Evolutionary conservation across 2,888 invertebrate genomes (phyloP).

Genomic region (Alsophila aescularia): DNA sequence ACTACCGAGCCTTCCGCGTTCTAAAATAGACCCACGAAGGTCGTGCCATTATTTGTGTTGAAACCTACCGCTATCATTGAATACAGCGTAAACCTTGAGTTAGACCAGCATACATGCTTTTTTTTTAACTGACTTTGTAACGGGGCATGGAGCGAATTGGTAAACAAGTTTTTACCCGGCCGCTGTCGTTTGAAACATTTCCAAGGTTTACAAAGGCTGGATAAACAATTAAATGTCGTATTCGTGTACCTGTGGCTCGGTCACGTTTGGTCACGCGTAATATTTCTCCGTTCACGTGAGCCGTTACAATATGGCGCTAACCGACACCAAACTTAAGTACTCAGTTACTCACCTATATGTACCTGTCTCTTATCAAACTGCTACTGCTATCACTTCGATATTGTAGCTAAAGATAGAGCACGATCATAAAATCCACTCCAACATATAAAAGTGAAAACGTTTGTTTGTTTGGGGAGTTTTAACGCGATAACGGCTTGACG

Average conservation of each 20-base stretch:
- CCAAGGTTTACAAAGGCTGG: slow-evolving; percentile 53
- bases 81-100: slow-evolving; percentile 64
- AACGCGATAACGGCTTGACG: too few species aligned
- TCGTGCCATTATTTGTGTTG: slow-evolving; percentile 69
- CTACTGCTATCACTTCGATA: slow-evolving; percentile 37
- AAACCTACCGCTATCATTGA: slow-evolving; percentile 54
- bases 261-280: slow-evolving; percentile 62
- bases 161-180: slow-evolving; percentile 39
- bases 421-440: slow-evolving; percentile 19
- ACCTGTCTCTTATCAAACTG: slow-evolving; percentile 32
- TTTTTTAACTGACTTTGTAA: slow-evolving; percentile 45
- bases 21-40: slow-evolving; percentile 80
- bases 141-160: slow-evolving; percentile 42
- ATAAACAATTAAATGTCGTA: slow-evolving; percentile 47
- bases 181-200: slow-evolving; percentile 29
- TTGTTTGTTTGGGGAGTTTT: too few species aligned
- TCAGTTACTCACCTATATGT: too few species aligned
- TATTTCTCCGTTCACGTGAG: slow-evolving; percentile 59
- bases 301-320: slow-evolving; percentile 29
- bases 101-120: slow-evolving; percentile 38
- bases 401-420: slow-evolving; percentile 49
- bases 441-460: too few species aligned
- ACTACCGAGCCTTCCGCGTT: slow-evolving; percentile 78
- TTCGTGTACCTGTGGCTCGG: slow-evolving; percentile 35
- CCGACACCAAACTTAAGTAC: slow-evolving; percentile 5